Base-by-base conservation (phyloP, 2,888 invertebrate genomes). In the Andrena trimmerana region DNA sequence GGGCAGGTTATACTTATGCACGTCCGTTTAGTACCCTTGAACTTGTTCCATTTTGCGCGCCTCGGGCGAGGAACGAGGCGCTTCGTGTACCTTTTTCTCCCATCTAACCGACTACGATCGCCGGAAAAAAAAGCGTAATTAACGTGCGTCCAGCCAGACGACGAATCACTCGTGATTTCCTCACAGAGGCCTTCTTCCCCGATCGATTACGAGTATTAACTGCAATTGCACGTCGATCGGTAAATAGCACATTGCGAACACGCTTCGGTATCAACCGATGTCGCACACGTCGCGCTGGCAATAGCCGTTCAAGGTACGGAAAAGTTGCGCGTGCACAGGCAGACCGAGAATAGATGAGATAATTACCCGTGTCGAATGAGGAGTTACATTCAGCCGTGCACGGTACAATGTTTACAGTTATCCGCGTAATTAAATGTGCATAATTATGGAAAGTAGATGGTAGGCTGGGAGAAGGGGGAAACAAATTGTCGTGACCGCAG, bases 1-100 rank as follows among this genome's bases (percentile, higher is more conserved):
- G 50, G 76, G 67, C 83, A 87, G 74, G 67, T 70, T 87, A 71
- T 78, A 81, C 73, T 85, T 77, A 74, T 13, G 7, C 36, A 54
- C 36, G 57, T 54, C 63, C 63, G 62, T 63, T 72, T 68, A 59
- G 52, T 24, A 57, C 42, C 16, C 42, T 42, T 57, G 27, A 65
- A 50, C 33, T 70, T 60, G 29, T 72, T 27, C 24, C 52, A 16
- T 66, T 59, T 71, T n/a, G 29, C 3, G 6, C 71, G 54, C 57
- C 57, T 52, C 68, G 2, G 70, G 63, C 63, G 42, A 33, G 7
- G 29, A 50, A 65, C 31, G 33, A 31, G 52, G 36, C 52, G 16
- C n/a, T 54, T 36, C 33, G 4, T 8, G n/a, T 7, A 42, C 42
- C 48, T 66, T 74, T 67, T 67, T 27, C 29, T 63, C 16, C 20